phyloP scores from a whole-genome alignment of 2,888 invertebrate genomes.

The Nomada hirtipes region DNA sequence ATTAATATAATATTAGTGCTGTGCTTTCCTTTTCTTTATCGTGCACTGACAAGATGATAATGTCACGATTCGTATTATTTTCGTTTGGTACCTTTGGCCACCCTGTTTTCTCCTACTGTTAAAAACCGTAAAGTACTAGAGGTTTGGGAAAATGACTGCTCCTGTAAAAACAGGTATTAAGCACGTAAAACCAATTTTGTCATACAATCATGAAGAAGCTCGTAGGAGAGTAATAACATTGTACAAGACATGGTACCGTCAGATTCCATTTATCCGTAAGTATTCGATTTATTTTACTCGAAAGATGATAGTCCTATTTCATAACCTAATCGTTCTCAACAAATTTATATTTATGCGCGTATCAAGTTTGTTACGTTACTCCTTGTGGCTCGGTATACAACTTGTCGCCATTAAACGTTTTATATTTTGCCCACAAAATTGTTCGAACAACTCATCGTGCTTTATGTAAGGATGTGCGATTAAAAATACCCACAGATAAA shows the following conservation, averaged over 20 bases:
- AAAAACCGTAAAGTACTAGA: neutral
- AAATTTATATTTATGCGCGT: neutral
- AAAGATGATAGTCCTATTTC: slow-evolving; percentile 28
- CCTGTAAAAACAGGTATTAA: slow-evolving; percentile 82
- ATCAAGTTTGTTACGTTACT: neutral
- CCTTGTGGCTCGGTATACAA: neutral
- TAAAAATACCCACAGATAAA: neutral
- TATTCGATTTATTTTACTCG: slow-evolving; percentile 65
- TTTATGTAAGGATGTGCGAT: no score
- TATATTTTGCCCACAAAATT: neutral
- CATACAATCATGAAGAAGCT: slow-evolving; percentile 91
- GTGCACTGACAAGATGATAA: no score
- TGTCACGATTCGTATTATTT: no score
- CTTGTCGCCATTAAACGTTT: neutral
- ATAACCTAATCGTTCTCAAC: slow-evolving; percentile 66
- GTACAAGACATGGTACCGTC: slow-evolving; percentile 97
- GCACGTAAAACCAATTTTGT: slow-evolving; percentile 94
- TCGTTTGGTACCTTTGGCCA: no score
- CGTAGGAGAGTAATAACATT: slow-evolving; percentile 92
- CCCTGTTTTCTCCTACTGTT: no score
- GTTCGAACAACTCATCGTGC: no score
- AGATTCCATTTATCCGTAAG: slow-evolving; percentile 95
- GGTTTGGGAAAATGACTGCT: slow-evolving; percentile 48
- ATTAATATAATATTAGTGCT: no score
- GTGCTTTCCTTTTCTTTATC: no score